These are phyloP conservation scores for Mirounga angustirostris DNA, from an alignment of 2,113 vertebrate species.

Conservation along the genomic window DNA sequence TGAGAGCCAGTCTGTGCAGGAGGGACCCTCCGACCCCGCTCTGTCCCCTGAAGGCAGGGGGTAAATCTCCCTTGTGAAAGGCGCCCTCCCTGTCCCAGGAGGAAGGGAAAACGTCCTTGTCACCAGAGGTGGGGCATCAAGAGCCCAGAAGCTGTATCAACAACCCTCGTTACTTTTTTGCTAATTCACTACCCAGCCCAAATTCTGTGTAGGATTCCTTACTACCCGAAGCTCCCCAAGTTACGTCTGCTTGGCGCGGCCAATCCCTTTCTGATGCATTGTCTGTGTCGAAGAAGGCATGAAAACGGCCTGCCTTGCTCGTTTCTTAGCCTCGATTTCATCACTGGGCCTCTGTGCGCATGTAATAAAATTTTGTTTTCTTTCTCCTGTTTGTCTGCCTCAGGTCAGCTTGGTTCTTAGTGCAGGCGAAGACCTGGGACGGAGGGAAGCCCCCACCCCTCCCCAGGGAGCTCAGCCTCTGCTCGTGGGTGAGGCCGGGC, in stretches of 20 bases:
- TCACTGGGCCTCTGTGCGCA: fast-evolving
- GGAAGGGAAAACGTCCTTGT: not conserved
- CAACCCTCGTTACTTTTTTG: not conserved
- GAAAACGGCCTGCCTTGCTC: no score
- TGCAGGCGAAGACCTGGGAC: not conserved
- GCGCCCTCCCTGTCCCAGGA: not conserved
- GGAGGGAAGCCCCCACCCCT: not conserved
- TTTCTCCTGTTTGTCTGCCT: not conserved
- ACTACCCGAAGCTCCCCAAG: not conserved
- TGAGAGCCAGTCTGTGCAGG: not conserved
- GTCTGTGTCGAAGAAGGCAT: not conserved
- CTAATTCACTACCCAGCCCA: not conserved
- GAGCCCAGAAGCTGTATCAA: not conserved
- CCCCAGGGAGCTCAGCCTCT: fast-evolving
- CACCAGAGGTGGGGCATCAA: not conserved
- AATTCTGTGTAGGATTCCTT: not conserved
- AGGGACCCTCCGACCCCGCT: not conserved
- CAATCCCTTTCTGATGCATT: fast-evolving
- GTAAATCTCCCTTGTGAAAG: not conserved
- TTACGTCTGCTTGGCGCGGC: not conserved
- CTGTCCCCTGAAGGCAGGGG: not conserved
- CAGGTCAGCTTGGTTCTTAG: fast-evolving
- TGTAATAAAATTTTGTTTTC: not conserved
- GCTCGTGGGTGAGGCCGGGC: fast-evolving
- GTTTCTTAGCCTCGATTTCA: not conserved